Percentiles rank a stretch among this genome's conserved stretches.
Evolutionary conservation across 30 jellyfish, hydroid and myxozoan species (phyloP).

Genomic region (Catostylus mosaicus): DNA sequence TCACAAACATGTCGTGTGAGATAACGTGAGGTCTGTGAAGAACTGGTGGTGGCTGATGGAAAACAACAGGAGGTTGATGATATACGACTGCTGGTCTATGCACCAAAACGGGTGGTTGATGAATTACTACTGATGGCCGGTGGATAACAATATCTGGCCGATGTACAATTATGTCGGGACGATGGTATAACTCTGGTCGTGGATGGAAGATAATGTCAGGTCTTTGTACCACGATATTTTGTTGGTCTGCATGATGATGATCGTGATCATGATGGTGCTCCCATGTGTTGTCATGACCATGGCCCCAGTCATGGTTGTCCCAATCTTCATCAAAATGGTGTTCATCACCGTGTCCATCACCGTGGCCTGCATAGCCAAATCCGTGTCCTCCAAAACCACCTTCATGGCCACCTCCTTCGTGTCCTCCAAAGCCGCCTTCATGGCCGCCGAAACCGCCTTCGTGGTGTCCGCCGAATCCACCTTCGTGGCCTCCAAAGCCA

Average conservation of each 20-base stretch:
- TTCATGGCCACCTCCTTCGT: slow-evolving; percentile 64
- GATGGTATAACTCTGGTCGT: slow-evolving; percentile 96
- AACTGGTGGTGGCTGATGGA: slow-evolving; percentile 99
- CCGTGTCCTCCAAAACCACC: slow-evolving; percentile 62
- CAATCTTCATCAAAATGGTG: slow-evolving; percentile 75
- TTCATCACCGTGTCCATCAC: slow-evolving; percentile 63
- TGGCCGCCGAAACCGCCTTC: slow-evolving; percentile 93
- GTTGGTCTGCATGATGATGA: slow-evolving; percentile 87
- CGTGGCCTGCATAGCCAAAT: slow-evolving; percentile 51
- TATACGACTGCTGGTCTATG: slow-evolving; percentile 97
- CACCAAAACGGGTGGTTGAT: slow-evolving; percentile 96
- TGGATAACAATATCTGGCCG: slow-evolving; percentile 98
- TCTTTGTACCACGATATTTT: slow-evolving; percentile 89
- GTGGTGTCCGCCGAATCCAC: slow-evolving; percentile 65
- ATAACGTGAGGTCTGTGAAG: slow-evolving; percentile 96
- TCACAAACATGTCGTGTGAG: slow-evolving; percentile 94
- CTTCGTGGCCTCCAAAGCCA: slow-evolving; percentile 75
- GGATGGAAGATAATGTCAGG: slow-evolving; percentile 99
- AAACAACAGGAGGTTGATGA: slow-evolving; percentile 99
- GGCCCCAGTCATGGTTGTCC: slow-evolving; percentile 95
- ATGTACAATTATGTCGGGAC: slow-evolving; percentile 95
- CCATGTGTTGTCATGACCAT: slow-evolving; percentile 89
- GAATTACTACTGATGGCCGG: slow-evolving; percentile 98
- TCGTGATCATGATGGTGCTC: slow-evolving; percentile 87
- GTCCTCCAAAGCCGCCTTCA: slow-evolving; percentile 84